Percentiles rank a stretch among this genome's conserved stretches.
phyloP scores from a whole-genome alignment of 2,888 invertebrate genomes.

The Unio pictorum region DNA sequence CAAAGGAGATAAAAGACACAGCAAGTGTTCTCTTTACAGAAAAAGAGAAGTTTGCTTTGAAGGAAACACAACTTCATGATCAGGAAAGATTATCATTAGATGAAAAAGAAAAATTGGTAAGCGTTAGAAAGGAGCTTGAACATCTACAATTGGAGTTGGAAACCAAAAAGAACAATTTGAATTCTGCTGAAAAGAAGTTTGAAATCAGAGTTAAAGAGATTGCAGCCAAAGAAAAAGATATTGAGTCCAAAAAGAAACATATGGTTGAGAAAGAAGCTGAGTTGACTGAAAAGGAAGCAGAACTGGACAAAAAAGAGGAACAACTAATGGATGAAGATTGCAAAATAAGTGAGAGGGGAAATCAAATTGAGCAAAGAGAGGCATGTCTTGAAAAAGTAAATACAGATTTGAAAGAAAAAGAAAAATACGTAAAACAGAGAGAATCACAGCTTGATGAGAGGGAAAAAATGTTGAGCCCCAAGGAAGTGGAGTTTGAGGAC shows the following conservation, averaged over 20 bases:
- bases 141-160: slow-evolving; percentile 11
- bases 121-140: slow-evolving; percentile 9
- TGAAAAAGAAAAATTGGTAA: neutral
- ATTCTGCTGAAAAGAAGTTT: slow-evolving; percentile 7
- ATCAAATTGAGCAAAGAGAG: slow-evolving; percentile 5
- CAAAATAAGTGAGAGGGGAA: slow-evolving; percentile 4
- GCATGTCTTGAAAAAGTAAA: neutral
- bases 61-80: too few species aligned
- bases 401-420: too few species aligned
- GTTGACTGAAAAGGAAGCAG: slow-evolving; percentile 2
- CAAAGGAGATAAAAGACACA: slow-evolving; percentile 1
- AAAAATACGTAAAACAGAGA: too few species aligned
- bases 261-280: neutral
- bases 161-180: slow-evolving; percentile 12
- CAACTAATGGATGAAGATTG: slow-evolving; percentile 1
- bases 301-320: slow-evolving; percentile 6
- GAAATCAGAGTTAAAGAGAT: slow-evolving; percentile 1
- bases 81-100: too few species aligned
- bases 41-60: too few species aligned
- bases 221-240: slow-evolving; percentile 7
- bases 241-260: neutral
- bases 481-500: slow-evolving; percentile 5
- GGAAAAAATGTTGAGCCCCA: too few species aligned
- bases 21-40: neutral
- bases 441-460: neutral